Conservation (phyloP, 2,113 vertebrate species). For the Cheirogaleus medius region DNA sequence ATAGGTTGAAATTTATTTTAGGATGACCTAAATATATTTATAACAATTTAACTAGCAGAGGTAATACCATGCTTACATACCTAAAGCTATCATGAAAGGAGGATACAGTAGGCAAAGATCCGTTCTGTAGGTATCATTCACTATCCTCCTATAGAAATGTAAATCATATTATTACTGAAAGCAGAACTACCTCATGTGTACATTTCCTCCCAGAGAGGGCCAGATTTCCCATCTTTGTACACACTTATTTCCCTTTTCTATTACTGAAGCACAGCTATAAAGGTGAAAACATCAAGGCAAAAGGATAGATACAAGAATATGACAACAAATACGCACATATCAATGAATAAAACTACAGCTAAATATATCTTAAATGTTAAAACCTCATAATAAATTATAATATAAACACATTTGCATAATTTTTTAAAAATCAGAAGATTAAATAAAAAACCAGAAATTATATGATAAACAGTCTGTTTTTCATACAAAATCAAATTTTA, state of each 20-base stretch:
- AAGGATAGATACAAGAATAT: conserved; percentile 19
- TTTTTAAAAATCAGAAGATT: conserved; percentile 30
- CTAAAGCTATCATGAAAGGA: conserved; percentile 99
- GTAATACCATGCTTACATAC: conserved; percentile 84
- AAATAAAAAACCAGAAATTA: conserved; percentile 42
- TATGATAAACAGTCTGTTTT: background rate
- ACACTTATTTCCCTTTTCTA: conserved; percentile 23
- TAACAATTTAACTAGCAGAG: conserved; percentile 43
- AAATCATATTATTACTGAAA: conserved; percentile 70
- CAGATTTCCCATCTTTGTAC: conserved; percentile 45
- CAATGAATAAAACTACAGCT: conserved; percentile 34
- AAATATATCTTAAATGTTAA: conserved; percentile 38
- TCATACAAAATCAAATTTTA: conserved; percentile 49
- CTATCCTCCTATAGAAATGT: conserved; percentile 94
- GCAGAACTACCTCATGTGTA: background rate
- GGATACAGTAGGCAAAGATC: conserved; percentile 99
- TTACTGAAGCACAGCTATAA: conserved; percentile 53
- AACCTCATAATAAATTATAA: conserved; percentile 24
- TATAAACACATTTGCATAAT: background rate
- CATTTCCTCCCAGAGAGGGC: background rate
- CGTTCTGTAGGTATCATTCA: conserved; percentile 99
- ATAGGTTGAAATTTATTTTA: conserved; percentile 47
- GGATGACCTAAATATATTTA: conserved; percentile 21
- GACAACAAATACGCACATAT: background rate
- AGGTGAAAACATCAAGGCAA: conserved; percentile 33